Percentiles rank a stretch among this genome's conserved stretches.
Conservation (phyloP, 2,797 vertebrate genomes). For the Scarus forsteni region DNA sequence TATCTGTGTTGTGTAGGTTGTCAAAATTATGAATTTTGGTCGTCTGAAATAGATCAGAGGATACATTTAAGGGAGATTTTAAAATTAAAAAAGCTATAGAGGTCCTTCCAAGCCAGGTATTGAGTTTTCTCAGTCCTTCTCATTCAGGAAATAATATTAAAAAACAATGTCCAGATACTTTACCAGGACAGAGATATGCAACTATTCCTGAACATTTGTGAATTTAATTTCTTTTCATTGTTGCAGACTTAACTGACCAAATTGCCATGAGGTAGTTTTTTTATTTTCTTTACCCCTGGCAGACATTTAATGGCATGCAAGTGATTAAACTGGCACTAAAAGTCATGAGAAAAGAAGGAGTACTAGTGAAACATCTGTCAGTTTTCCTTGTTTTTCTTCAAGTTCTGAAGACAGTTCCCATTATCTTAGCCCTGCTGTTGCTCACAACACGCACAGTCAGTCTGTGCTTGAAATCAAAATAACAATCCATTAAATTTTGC, state of each 20-base stretch:
- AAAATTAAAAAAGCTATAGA: too few relatives aligned
- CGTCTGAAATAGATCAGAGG: too few relatives aligned
- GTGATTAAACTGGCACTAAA: slow-evolving; percentile 8
- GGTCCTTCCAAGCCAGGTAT: too few relatives aligned
- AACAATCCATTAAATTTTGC: too few relatives aligned
- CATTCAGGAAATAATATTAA: slow-evolving; percentile 6
- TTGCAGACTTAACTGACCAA: slow-evolving; percentile 7
- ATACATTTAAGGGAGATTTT: too few relatives aligned
- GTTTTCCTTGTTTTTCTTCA: slow-evolving; percentile 1
- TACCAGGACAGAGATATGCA: slow-evolving; percentile 29
- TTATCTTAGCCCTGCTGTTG: neutral
- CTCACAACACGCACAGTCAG: too few relatives aligned
- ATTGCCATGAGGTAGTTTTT: neutral
- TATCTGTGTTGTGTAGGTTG: too few relatives aligned
- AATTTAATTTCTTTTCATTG: slow-evolving; percentile 59
- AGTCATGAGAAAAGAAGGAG: neutral
- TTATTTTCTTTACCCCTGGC: slow-evolving; percentile 8
- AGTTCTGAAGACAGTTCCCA: neutral
- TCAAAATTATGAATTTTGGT: too few relatives aligned
- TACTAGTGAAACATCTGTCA: slow-evolving; percentile 14
- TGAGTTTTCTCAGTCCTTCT: neutral
- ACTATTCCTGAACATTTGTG: slow-evolving; percentile 29
- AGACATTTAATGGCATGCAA: neutral
- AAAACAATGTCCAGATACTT: slow-evolving; percentile 39
- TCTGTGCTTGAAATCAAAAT: too few relatives aligned